Evolutionary conservation across 2,888 invertebrate genomes (phyloP), one percentile per base, ranked within the genome.

Genomic region (Pachycephus smyrnensis): DNA sequence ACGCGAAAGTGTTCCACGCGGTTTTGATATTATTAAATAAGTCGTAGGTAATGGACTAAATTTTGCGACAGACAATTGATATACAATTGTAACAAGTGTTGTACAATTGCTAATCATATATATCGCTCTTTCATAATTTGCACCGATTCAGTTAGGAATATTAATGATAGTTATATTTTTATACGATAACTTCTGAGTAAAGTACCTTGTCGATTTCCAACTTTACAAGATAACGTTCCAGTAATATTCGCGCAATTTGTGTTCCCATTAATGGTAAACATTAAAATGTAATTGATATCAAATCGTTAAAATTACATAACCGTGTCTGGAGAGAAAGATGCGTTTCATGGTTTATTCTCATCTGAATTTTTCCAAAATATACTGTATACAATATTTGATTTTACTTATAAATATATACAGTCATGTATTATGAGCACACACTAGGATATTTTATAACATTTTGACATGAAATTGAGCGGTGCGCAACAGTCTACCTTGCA

Each of bases 301-400:
- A 55, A 55, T 55, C 55, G 55, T 55, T 55, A 55, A 55, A 55
- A 55, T 55, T 55, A 55, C 55, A 55, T 55, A 55, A 55, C 30
- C 74, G 33, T 35, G 36, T 33, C 33, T 30, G 36, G 36, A 33
- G 74, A 74, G 37, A 74, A 36, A 74, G 74, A 76, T 76, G 31
- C 30, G 79, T 83, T 81, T 88, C 86, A 84, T 86, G 85, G 83
- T 89, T 89, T 87, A 88, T 89, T 88, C 87, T 88, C 86, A 88
- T 88, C 86, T 88, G 88, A 90, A 89, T 88, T 89, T 88, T 87
- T 88, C 87, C 89, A 91, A 91, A 91, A 91, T 91, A 91, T 90
- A 90, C 89, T 90, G 90, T 90, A 90, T 91, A 91, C 90, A 91
- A 90, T 90, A 89, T 90, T 90, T 89, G 88, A 90, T 86, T 90